Evolutionary conservation across 2,113 vertebrate species (phyloP).

Genomic region (Oenanthe melanoleuca): DNA sequence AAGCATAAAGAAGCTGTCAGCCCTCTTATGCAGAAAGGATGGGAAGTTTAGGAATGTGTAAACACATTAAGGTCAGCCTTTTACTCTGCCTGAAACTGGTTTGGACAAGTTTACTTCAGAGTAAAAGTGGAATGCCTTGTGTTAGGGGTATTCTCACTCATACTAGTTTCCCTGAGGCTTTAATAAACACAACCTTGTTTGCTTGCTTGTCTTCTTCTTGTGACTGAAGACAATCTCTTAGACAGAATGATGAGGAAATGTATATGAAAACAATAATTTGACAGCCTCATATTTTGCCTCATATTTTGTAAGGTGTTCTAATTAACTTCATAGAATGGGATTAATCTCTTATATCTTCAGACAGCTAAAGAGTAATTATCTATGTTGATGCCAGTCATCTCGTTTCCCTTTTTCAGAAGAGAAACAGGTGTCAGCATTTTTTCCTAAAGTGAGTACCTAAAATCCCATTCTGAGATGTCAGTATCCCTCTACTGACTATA

Average conservation of each 20-base stretch:
- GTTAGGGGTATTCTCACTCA: background rate
- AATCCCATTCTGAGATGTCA: background rate
- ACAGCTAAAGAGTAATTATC: slow-evolving; percentile 17
- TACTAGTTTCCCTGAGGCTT: background rate
- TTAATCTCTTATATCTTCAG: background rate
- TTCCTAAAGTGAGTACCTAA: background rate
- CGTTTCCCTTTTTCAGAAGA: background rate
- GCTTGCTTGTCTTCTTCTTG: background rate
- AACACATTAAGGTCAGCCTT: background rate
- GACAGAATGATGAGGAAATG: background rate
- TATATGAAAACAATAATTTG: background rate
- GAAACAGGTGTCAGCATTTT: background rate
- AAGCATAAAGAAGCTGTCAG: background rate
- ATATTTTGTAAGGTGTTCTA: slow-evolving; percentile 17
- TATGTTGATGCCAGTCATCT: background rate
- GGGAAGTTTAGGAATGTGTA: background rate
- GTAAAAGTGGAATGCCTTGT: background rate
- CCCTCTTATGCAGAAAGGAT: background rate
- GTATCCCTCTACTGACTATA: background rate
- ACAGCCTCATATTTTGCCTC: background rate
- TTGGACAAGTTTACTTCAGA: background rate
- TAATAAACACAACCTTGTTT: background rate
- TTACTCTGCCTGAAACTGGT: background rate
- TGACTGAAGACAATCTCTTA: background rate
- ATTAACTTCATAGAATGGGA: slow-evolving; percentile 16